Conservation (phyloP, 2,888 invertebrate genomes). For the Zygothrica quintamaculata region DNA sequence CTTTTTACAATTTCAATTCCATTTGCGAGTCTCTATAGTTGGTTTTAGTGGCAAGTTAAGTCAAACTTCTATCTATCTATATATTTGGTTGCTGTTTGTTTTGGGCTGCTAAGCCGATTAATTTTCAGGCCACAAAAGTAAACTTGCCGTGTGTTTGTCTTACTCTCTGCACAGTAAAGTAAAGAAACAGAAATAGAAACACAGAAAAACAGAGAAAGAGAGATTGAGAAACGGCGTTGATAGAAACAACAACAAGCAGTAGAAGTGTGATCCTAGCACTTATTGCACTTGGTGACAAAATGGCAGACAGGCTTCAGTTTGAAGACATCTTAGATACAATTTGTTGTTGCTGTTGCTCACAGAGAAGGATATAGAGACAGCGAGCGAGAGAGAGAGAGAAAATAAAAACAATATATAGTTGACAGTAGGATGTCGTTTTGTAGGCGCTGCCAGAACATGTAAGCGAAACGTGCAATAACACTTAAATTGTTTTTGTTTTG, state of each 20-base stretch:
- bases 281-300: constrained; percentile 67
- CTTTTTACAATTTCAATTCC: background rate
- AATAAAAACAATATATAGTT: too few relatives aligned
- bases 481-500: constrained; percentile 72
- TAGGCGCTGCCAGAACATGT: constrained; percentile 43
- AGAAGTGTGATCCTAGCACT: constrained; percentile 70
- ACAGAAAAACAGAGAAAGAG: too few relatives aligned
- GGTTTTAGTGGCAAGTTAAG: background rate
- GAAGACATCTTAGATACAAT: background rate
- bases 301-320: constrained; percentile 20
- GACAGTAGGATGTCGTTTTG: too few relatives aligned
- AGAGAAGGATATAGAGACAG: too few relatives aligned
- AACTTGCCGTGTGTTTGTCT: constrained; percentile 26
- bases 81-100: constrained; percentile 16
- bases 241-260: constrained; percentile 24
- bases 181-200: too few relatives aligned
- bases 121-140: constrained; percentile 43
- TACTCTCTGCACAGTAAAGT: too few relatives aligned
- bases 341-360: too few relatives aligned
- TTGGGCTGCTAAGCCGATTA: constrained; percentile 66
- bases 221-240: constrained; percentile 22
- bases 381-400: too few relatives aligned
- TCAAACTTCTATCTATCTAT: too few relatives aligned
- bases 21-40: too few relatives aligned
- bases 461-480: constrained; percentile 76